phyloP scores from a whole-genome alignment of 2,888 invertebrate genomes.

The Baronia brevicornis region DNA sequence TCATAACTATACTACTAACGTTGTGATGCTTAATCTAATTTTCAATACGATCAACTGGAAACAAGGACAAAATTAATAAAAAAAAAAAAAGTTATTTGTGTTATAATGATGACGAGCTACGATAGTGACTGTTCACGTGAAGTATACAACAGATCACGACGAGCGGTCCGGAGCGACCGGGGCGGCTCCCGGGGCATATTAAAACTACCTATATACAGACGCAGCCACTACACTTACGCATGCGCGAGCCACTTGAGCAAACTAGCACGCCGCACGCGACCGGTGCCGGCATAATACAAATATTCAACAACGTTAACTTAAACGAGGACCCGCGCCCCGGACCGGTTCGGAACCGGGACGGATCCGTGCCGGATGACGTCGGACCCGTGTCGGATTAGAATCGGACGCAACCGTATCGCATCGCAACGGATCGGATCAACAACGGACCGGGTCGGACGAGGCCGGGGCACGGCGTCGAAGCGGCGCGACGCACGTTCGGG shows the following conservation, averaged over 20 bases:
- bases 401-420: slow-evolving; percentile 24
- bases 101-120: too few relatives aligned
- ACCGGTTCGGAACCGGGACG: slow-evolving; percentile 12
- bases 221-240: slow-evolving; percentile 57
- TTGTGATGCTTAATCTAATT: too few relatives aligned
- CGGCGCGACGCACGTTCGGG: slow-evolving; percentile 34
- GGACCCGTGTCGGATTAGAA: slow-evolving; percentile 10
- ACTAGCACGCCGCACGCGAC: slow-evolving; percentile 35
- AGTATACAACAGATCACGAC: slow-evolving; percentile 11
- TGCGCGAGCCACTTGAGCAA: slow-evolving; percentile 64
- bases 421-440: slow-evolving; percentile 18
- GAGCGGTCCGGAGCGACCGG: slow-evolving; percentile 13
- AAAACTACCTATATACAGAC: slow-evolving; percentile 63
- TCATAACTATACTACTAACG: too few relatives aligned
- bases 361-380: slow-evolving; percentile 11
- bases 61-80: too few relatives aligned
- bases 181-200: slow-evolving; percentile 38
- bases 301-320: slow-evolving; percentile 41
- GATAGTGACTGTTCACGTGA: too few relatives aligned
- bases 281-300: slow-evolving; percentile 36
- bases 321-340: slow-evolving; percentile 20
- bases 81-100: too few relatives aligned
- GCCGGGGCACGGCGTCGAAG: slow-evolving; percentile 18
- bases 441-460: slow-evolving; percentile 9
- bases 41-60: too few relatives aligned